Percentiles rank a stretch among this genome's conserved stretches.
Conservation (phyloP, 2,888 invertebrate genomes). For the Drosophila borealis region DNA sequence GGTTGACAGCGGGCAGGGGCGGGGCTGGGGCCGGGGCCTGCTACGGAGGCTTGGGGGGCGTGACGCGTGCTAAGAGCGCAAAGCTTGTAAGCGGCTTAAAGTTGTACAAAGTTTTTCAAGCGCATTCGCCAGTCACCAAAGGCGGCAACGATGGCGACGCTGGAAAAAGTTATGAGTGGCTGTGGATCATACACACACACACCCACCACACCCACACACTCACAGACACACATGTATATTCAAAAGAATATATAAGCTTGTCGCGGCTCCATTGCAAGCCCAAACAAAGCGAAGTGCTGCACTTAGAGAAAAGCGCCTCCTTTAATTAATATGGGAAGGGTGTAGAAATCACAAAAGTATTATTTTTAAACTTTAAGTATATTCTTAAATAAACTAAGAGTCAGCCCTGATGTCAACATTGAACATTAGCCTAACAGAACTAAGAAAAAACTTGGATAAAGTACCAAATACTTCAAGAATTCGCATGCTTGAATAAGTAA, state of each 20-base stretch:
- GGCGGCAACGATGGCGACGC: constrained; percentile 76
- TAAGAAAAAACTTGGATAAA: neutral
- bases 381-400: neutral
- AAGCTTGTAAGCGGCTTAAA: constrained; percentile 81
- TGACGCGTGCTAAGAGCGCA: constrained; percentile 73
- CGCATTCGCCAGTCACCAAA: constrained; percentile 80
- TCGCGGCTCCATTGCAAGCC: constrained; percentile 51
- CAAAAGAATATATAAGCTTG: constrained; percentile 52
- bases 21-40: neutral
- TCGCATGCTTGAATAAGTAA: too few relatives aligned
- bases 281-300: constrained; percentile 31
- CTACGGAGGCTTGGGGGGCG: constrained; percentile 7
- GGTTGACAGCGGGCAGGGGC: neutral
- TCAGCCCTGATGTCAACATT: neutral
- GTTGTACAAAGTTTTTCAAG: constrained; percentile 82
- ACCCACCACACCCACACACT: constrained; percentile 21
- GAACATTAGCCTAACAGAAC: neutral
- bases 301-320: neutral
- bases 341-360: neutral
- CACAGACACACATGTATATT: constrained; percentile 30
- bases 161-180: constrained; percentile 76
- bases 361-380: neutral
- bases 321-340: too few relatives aligned
- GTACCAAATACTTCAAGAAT: too few relatives aligned
- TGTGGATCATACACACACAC: constrained; percentile 51